Evolutionary conservation across 2,888 invertebrate genomes (phyloP).

Genomic region (Pycnomerus fuliginosus): DNA sequence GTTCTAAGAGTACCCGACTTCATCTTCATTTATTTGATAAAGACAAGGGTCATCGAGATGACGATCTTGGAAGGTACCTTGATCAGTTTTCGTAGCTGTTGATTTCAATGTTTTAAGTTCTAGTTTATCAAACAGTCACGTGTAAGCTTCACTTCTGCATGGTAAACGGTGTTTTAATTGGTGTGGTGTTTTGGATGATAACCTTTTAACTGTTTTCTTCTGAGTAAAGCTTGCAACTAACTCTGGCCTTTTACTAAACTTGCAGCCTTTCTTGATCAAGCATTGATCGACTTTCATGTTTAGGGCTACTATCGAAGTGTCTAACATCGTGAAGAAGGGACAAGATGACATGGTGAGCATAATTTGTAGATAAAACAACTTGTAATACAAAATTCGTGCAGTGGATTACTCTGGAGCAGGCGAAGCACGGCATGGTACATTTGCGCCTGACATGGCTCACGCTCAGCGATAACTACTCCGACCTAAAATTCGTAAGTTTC

Average conservation of each 20-base stretch:
- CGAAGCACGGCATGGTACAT: slow-evolving; percentile 92
- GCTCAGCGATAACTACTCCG: slow-evolving; percentile 67
- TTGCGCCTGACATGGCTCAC: slow-evolving; percentile 87
- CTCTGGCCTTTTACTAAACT: not conserved
- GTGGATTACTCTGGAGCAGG: slow-evolving; percentile 95
- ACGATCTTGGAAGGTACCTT: slow-evolving; percentile 81
- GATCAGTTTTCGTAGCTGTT: not conserved
- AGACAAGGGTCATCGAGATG: slow-evolving; percentile 89
- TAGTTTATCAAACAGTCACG: too few relatives aligned
- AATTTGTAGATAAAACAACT: not conserved
- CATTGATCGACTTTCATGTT: not conserved
- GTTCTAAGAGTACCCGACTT: slow-evolving; percentile 57
- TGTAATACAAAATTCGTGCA: slow-evolving; percentile 46
- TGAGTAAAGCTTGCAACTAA: too few relatives aligned
- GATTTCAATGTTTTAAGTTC: not conserved
- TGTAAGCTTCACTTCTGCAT: too few relatives aligned
- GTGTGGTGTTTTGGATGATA: not conserved
- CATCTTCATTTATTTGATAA: slow-evolving; percentile 81
- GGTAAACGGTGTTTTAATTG: not conserved
- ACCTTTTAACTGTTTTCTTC: not conserved
- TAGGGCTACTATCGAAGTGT: slow-evolving; percentile 74
- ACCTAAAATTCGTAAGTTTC: slow-evolving; percentile 71
- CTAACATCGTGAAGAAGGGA: slow-evolving; percentile 68
- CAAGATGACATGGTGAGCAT: slow-evolving; percentile 68
- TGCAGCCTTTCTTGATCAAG: not conserved